Percentiles rank a stretch among this genome's conserved stretches.
Evolutionary conservation across 2,888 invertebrate genomes (phyloP).

Genomic region (Melanargia galathea): DNA sequence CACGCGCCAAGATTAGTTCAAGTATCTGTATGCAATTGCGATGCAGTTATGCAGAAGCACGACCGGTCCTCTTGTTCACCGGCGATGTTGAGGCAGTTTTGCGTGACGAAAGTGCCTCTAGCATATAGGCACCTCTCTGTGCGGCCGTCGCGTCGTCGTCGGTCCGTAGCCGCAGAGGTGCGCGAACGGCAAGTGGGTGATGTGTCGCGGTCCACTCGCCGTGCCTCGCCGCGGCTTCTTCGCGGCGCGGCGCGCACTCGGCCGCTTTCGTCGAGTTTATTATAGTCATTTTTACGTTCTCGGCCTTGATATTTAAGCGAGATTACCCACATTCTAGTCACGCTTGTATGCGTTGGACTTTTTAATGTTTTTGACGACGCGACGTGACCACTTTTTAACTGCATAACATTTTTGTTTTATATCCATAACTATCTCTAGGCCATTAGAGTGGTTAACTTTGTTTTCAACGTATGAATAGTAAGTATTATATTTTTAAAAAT

Average conservation of each 20-base stretch:
- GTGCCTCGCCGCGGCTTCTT: slow-evolving; percentile 48
- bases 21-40: no score
- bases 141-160: background rate
- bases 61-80: no score
- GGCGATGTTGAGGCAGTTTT: background rate
- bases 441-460: no score
- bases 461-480: no score
- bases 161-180: slow-evolving; percentile 37
- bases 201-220: slow-evolving; percentile 69
- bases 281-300: slow-evolving; percentile 54
- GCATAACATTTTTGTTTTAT: background rate
- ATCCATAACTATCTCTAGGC: background rate
- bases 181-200: slow-evolving; percentile 58
- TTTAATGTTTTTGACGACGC: slow-evolving; percentile 33
- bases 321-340: slow-evolving; percentile 51
- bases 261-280: slow-evolving; percentile 52
- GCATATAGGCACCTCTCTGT: background rate
- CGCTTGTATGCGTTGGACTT: slow-evolving; percentile 53
- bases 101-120: background rate
- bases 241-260: slow-evolving; percentile 51
- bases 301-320: slow-evolving; percentile 50
- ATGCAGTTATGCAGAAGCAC: no score
- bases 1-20: no score
- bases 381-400: slow-evolving; percentile 4
- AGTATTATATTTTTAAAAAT: no score